Evolutionary conservation across 2,888 invertebrate genomes (phyloP).

Genomic region (Schizotus pectinicornis): DNA sequence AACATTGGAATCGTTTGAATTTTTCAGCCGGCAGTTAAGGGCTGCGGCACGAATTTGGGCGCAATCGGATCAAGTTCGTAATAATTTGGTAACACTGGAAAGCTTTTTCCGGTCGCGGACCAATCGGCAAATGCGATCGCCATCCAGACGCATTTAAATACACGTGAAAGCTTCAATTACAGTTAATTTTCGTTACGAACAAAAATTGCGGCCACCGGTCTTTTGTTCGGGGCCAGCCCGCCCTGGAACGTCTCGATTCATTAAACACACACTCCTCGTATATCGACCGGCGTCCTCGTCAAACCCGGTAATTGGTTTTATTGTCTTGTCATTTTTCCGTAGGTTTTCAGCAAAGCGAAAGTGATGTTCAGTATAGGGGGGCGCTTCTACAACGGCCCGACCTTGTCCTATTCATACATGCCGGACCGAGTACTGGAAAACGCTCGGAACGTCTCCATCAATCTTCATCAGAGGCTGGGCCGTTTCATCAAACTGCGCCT

Average conservation of each 20-base stretch:
- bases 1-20: constrained; percentile 2
- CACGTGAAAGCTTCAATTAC: neutral
- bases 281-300: constrained; percentile 10
- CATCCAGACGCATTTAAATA: neutral
- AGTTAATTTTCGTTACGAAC: neutral
- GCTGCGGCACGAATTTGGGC: neutral
- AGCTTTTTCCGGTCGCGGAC: constrained; percentile 20
- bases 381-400: constrained; percentile 62
- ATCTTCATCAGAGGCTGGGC: constrained; percentile 68
- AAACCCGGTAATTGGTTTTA: constrained; percentile 19
- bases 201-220: neutral
- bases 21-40: neutral
- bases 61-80: constrained; percentile 2
- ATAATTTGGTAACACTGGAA: constrained; percentile 17
- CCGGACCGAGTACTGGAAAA: constrained; percentile 68
- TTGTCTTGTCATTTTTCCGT: constrained; percentile 37
- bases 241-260: neutral
- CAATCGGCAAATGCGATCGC: constrained; percentile 11
- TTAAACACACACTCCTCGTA: constrained; percentile 2
- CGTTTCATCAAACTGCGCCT: constrained; percentile 68
- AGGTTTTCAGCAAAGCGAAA: constrained; percentile 72
- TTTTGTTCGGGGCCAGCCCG: neutral
- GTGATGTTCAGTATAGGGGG: constrained; percentile 70
- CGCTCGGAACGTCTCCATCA: constrained; percentile 72
- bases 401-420: constrained; percentile 65